These are phyloP conservation scores for Acrocyrtus sp. DNA, from an alignment of 2,888 invertebrate genomes.

Conservation along the genomic window DNA sequence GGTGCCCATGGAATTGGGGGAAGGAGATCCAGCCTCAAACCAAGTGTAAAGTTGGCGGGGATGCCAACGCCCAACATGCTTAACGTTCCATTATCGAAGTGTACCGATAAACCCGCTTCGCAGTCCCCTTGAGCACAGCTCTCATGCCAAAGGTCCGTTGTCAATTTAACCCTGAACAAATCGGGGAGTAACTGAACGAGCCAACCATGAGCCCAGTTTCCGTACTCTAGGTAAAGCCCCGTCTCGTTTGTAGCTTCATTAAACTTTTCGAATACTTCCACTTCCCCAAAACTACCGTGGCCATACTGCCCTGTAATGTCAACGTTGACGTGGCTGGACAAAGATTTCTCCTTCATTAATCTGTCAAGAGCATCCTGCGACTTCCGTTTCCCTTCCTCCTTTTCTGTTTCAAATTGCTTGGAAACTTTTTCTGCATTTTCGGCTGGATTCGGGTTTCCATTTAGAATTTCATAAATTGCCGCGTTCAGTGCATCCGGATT, in stretches of 20 bases:
- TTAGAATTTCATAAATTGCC: constrained; percentile 17
- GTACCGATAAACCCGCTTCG: not conserved
- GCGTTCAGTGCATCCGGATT: not conserved
- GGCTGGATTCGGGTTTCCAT: constrained; percentile 1
- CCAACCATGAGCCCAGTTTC: constrained; percentile 26
- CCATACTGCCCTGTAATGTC: constrained; percentile 23
- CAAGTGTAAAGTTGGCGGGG: not conserved
- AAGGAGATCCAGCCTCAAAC: constrained; percentile 22
- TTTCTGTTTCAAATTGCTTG: not conserved
- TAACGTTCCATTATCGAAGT: no score
- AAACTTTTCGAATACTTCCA: constrained; percentile 6
- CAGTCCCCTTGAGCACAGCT: not conserved
- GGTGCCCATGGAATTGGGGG: constrained; percentile 30
- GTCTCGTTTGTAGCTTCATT: constrained; percentile 2
- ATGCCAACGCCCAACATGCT: no score
- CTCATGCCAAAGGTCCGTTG: constrained; percentile 25
- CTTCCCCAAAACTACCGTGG: constrained; percentile 5
- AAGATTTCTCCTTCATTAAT: not conserved
- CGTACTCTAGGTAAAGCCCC: constrained; percentile 15
- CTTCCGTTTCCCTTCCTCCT: not conserved
- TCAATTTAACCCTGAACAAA: not conserved
- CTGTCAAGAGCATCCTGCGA: not conserved
- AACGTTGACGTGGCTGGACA: not conserved
- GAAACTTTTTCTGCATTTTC: not conserved
- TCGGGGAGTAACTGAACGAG: constrained; percentile 1